Conservation (phyloP, 2,888 invertebrate species). For the Dyspetes luteomarginatus region DNA sequence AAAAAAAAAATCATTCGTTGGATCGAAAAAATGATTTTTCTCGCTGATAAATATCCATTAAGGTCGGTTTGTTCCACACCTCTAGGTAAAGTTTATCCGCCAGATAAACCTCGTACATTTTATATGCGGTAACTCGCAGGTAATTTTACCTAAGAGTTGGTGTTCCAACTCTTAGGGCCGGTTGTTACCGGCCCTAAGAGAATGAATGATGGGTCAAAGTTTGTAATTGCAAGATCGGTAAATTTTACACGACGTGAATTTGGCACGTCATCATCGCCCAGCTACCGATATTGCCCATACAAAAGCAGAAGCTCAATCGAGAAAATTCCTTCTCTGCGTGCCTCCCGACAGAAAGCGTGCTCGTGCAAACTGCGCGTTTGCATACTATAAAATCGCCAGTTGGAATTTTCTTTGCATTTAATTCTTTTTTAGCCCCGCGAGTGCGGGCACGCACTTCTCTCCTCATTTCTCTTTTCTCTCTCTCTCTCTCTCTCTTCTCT, state of each 20-base stretch:
- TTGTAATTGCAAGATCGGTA: not conserved
- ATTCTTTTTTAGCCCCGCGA: conserved; percentile 54
- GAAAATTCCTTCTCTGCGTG: conserved; percentile 47
- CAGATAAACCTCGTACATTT: too few species aligned
- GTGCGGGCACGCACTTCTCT: conserved; percentile 42
- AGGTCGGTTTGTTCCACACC: too few species aligned
- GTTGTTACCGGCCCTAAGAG: too few species aligned
- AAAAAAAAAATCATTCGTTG: too few species aligned
- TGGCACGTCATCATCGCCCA: conserved; percentile 19
- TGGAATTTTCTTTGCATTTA: conserved; percentile 57
- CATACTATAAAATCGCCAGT: conserved; percentile 39
- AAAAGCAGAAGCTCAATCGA: conserved; percentile 51
- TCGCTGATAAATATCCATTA: too few species aligned
- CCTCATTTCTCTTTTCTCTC: not conserved
- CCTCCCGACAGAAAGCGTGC: conserved; percentile 20
- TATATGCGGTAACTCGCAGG: too few species aligned
- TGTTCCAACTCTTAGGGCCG: too few species aligned
- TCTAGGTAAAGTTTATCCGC: too few species aligned
- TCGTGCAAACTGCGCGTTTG: too few species aligned
- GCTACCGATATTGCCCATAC: conserved; percentile 2
- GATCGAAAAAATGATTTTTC: too few species aligned
- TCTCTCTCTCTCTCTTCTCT: not conserved
- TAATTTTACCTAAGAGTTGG: too few species aligned
- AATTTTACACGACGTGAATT: not conserved
- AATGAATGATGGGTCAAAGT: not conserved